A percentile compares a stretch with the other conserved stretches of the same genome.
Evolutionary conservation across 2,888 invertebrate species (phyloP).

Genomic region (Dysmachus trigonus): DNA sequence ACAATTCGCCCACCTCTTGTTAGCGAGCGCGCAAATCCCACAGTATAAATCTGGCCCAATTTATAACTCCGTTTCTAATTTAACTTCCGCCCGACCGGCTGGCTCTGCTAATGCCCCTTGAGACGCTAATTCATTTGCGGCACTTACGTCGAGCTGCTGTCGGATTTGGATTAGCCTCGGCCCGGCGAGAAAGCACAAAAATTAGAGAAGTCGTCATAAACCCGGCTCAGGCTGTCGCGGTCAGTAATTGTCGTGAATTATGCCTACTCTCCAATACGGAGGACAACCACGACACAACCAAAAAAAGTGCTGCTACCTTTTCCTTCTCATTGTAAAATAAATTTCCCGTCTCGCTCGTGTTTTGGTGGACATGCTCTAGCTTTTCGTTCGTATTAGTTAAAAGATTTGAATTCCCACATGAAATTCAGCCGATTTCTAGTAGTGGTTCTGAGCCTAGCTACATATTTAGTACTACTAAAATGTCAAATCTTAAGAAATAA

Average conservation of each 20-base stretch:
- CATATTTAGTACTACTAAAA: too few relatives aligned
- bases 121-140: slow-evolving; percentile 47
- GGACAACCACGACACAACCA: too few relatives aligned
- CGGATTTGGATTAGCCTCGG: slow-evolving; percentile 51
- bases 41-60: slow-evolving; percentile 49
- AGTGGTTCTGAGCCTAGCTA: too few relatives aligned
- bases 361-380: too few relatives aligned
- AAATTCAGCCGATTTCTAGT: too few relatives aligned
- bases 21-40: neutral
- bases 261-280: too few relatives aligned
- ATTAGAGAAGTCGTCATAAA: slow-evolving; percentile 53
- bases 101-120: slow-evolving; percentile 30
- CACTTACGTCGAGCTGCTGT: slow-evolving; percentile 50
- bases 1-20: slow-evolving; percentile 16
- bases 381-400: too few relatives aligned
- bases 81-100: slow-evolving; percentile 48
- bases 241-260: slow-evolving; percentile 53
- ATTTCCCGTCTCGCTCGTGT: too few relatives aligned
- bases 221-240: slow-evolving; percentile 53
- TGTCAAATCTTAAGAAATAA: too few relatives aligned
- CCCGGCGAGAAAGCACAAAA: slow-evolving; percentile 48
- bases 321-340: too few relatives aligned
- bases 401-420: too few relatives aligned
- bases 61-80: slow-evolving; percentile 54
- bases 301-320: too few relatives aligned